A percentile compares a stretch with the other conserved stretches of the same genome.
Conservation (phyloP, 1,140 invertebrate species). For the Zeugodacus cucurbitae region DNA sequence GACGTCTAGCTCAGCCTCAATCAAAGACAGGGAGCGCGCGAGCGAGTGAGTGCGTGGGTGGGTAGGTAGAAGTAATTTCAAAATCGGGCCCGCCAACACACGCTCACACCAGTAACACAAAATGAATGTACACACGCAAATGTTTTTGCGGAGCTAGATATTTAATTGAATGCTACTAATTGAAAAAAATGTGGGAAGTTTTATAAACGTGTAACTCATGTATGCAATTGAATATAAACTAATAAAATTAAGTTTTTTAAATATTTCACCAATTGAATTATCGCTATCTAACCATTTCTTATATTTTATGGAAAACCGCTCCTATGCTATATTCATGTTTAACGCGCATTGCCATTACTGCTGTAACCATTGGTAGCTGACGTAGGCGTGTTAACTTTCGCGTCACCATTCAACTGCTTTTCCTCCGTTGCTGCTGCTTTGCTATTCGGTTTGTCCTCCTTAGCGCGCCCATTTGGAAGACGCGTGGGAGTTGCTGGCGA, state of each 20-base stretch:
- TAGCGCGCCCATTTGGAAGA: background rate
- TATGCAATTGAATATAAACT: background rate
- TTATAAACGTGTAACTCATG: background rate
- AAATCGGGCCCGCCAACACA: background rate
- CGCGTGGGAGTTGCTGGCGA: background rate
- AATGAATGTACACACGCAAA: constrained; percentile 15
- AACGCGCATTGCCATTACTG: background rate
- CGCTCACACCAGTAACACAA: background rate
- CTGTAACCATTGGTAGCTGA: background rate
- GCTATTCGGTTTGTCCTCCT: background rate
- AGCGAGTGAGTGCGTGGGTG: background rate
- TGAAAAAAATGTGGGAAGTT: background rate
- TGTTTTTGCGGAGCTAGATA: background rate
- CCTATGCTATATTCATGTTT: background rate
- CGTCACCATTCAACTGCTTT: background rate
- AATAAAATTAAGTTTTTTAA: background rate
- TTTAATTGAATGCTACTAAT: constrained; percentile 15
- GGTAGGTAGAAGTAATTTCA: background rate
- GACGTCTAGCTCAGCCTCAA: too few species aligned
- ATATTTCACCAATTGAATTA: background rate
- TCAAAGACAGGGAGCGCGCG: background rate
- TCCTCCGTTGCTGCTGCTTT: background rate
- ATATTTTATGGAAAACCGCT: background rate
- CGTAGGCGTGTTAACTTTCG: background rate
- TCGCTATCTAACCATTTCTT: background rate